Evolutionary conservation across 2,113 vertebrate genomes (phyloP).

Genomic region (Rhabdomys dilectus): DNA sequence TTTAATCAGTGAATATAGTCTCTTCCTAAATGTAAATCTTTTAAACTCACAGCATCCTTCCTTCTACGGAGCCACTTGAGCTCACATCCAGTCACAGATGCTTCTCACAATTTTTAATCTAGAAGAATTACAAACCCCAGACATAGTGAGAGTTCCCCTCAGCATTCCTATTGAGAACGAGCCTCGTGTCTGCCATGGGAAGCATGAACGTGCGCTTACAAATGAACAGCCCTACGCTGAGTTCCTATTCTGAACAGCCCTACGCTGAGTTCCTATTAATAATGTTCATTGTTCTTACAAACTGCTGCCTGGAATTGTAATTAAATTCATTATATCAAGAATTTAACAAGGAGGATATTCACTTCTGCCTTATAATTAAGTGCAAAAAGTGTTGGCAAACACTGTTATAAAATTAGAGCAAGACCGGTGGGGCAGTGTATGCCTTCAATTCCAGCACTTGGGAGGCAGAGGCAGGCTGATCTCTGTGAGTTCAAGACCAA

Average conservation of each 20-base stretch:
- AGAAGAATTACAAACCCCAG: not conserved
- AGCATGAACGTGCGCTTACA: slow-evolving; percentile 26
- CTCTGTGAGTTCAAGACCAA: not conserved
- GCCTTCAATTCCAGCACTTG: not conserved
- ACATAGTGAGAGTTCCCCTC: not conserved
- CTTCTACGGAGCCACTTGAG: slow-evolving; percentile 43
- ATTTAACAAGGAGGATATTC: slow-evolving; percentile 76
- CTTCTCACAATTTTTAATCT: not conserved
- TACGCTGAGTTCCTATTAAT: slow-evolving; percentile 65
- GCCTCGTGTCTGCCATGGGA: not conserved
- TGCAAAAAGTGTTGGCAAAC: slow-evolving; percentile 67
- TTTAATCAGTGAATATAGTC: slow-evolving; percentile 58
- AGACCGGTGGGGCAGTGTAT: not conserved
- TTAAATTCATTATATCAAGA: slow-evolving; percentile 77
- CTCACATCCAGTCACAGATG: not conserved
- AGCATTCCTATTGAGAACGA: not conserved
- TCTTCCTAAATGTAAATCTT: slow-evolving; percentile 43
- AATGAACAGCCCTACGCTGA: slow-evolving; percentile 60
- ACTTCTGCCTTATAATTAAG: slow-evolving; percentile 79
- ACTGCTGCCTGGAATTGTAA: slow-evolving; percentile 78
- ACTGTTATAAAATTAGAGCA: not conserved
- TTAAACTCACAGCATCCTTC: not conserved
- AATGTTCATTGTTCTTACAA: slow-evolving; percentile 73
- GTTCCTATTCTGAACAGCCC: slow-evolving; percentile 28
- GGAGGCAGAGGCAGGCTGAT: not conserved